These are phyloP conservation scores for Sericinus montela DNA, from an alignment of 2,888 invertebrate species.

Conservation along the genomic window DNA sequence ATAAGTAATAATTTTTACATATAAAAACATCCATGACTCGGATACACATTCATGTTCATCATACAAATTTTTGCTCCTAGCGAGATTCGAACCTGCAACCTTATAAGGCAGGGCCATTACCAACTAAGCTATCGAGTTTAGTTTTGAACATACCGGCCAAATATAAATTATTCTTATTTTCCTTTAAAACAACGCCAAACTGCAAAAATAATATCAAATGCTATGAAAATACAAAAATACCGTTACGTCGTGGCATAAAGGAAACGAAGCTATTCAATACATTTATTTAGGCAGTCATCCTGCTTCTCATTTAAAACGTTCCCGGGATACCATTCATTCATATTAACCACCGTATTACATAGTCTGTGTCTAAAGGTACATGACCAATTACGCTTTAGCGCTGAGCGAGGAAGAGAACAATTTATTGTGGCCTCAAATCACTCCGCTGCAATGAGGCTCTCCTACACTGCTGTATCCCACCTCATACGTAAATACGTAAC, in stretches of 20 bases:
- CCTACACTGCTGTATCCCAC: constrained; percentile 60
- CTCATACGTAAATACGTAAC: constrained; percentile 43
- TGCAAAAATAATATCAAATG: too few species aligned
- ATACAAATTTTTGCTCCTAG: too few species aligned
- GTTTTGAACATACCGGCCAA: too few species aligned
- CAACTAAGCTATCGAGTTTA: too few species aligned
- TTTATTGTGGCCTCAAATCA: constrained; percentile 76
- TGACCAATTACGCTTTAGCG: constrained; percentile 51
- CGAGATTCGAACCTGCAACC: too few species aligned
- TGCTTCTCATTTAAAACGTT: constrained; percentile 28
- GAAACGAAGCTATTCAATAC: not conserved
- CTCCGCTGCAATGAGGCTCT: constrained; percentile 58
- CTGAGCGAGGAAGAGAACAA: constrained; percentile 67
- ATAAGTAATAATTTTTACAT: too few species aligned
- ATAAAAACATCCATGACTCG: too few species aligned
- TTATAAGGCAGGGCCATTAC: too few species aligned
- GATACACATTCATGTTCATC: too few species aligned
- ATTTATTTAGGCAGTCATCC: constrained; percentile 25
- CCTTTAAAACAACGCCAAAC: too few species aligned
- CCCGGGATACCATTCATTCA: constrained; percentile 31
- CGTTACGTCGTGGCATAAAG: not conserved
- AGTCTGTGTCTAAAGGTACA: constrained; percentile 52
- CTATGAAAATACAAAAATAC: too few species aligned
- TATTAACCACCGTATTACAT: constrained; percentile 35
- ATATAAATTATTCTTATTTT: too few species aligned